Conservation (phyloP, 2,888 invertebrate species). For the Pycnomerus fuliginosus region DNA sequence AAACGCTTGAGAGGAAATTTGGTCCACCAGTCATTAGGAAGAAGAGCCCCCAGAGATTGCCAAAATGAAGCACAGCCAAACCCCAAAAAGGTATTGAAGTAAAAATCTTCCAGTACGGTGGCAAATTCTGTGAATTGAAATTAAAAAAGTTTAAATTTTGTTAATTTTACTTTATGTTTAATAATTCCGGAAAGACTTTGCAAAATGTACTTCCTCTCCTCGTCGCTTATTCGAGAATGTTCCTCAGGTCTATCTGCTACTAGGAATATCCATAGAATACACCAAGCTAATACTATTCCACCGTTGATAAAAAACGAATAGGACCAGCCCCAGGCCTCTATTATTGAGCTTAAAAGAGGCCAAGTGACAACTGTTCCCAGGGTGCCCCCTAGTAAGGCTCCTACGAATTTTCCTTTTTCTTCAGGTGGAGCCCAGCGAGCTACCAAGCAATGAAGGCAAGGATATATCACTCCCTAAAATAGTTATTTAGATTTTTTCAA, state of each 20-base stretch:
- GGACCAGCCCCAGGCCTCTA: slow-evolving; percentile 47
- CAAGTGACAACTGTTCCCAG: slow-evolving; percentile 56
- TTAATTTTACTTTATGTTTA: slow-evolving; percentile 57
- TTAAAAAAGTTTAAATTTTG: not conserved
- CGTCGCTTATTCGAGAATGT: slow-evolving; percentile 57
- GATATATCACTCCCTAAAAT: slow-evolving; percentile 47
- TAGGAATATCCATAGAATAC: slow-evolving; percentile 53
- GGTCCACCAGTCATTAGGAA: slow-evolving; percentile 76
- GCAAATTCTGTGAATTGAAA: slow-evolving; percentile 57
- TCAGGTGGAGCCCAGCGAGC: slow-evolving; percentile 55
- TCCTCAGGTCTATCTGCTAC: slow-evolving; percentile 57
- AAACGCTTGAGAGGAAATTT: slow-evolving; percentile 69
- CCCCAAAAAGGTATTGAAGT: slow-evolving; percentile 70
- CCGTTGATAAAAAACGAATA: slow-evolving; percentile 48
- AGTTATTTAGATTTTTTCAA: not conserved
- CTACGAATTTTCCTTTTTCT: slow-evolving; percentile 55
- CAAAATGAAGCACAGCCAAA: slow-evolving; percentile 67
- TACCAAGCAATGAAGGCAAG: slow-evolving; percentile 46
- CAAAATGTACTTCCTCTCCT: slow-evolving; percentile 56
- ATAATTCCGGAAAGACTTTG: slow-evolving; percentile 51
- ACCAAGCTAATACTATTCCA: slow-evolving; percentile 42
- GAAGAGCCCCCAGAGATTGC: slow-evolving; percentile 75
- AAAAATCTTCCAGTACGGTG: slow-evolving; percentile 64
- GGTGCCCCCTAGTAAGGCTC: slow-evolving; percentile 55
- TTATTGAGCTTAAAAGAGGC: slow-evolving; percentile 52